Conservation (phyloP, 2,888 invertebrate genomes). For the Ceramica pisi region DNA sequence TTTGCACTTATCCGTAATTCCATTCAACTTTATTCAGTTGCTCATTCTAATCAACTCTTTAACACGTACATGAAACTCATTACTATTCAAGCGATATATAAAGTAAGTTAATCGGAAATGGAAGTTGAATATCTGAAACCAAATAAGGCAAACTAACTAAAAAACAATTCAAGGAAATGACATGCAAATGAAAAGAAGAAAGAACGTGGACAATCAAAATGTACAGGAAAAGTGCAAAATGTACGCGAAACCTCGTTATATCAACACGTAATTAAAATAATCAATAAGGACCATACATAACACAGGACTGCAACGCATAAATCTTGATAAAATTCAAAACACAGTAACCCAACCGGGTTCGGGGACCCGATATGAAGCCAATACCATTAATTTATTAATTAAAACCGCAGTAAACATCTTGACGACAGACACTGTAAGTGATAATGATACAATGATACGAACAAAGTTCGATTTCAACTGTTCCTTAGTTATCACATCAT, state of each 20-base stretch:
- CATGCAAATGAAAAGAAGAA: slow-evolving; percentile 10
- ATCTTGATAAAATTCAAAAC: slow-evolving; percentile 74
- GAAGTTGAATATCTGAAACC: slow-evolving; percentile 16
- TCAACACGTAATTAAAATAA: slow-evolving; percentile 49
- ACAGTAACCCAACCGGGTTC: slow-evolving; percentile 70
- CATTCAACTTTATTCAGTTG: slow-evolving; percentile 18
- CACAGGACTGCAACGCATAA: slow-evolving; percentile 56
- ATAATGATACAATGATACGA: slow-evolving; percentile 62
- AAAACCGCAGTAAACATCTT: slow-evolving; percentile 68
- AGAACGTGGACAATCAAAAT: slow-evolving; percentile 18
- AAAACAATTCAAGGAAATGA: slow-evolving; percentile 11
- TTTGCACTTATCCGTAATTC: background rate
- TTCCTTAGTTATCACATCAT: slow-evolving; percentile 61
- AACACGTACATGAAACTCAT: slow-evolving; percentile 9
- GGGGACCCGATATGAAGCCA: slow-evolving; percentile 71
- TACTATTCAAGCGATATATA: slow-evolving; percentile 10
- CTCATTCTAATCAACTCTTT: slow-evolving; percentile 2
- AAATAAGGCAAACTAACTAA: slow-evolving; percentile 25
- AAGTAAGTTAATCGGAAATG: slow-evolving; percentile 25
- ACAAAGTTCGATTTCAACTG: slow-evolving; percentile 69
- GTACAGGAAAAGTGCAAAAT: slow-evolving; percentile 40
- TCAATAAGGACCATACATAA: slow-evolving; percentile 51
- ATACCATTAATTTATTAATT: slow-evolving; percentile 67
- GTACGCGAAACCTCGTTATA: slow-evolving; percentile 25
- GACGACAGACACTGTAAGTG: slow-evolving; percentile 52